phyloP scores from a whole-genome alignment of 2,113 vertebrate genomes.

The Corydoras sp. region DNA sequence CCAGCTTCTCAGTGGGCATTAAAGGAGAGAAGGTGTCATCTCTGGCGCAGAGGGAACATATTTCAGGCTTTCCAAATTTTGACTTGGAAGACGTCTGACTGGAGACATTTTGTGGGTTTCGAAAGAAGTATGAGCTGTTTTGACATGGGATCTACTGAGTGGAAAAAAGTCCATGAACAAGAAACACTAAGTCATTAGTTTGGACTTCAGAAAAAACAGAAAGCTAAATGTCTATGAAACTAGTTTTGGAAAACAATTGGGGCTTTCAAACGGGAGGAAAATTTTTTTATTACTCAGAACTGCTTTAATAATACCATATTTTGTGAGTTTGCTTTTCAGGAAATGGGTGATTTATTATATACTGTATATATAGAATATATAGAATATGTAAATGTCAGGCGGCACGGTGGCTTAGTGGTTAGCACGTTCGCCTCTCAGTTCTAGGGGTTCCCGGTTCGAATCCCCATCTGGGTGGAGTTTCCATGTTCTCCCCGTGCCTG shows the following conservation, averaged over 20 bases:
- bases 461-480: no score
- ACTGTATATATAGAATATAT: no score
- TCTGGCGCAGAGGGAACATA: conserved; percentile 50
- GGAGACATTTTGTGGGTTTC: conserved; percentile 15
- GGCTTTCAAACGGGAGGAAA: no score
- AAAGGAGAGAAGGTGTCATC: conserved; percentile 59
- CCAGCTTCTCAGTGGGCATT: conserved; percentile 32
- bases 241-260: neutral
- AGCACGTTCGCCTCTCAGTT: no score
- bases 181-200: neutral
- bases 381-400: no score
- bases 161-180: conserved; percentile 8
- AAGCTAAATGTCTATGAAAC: conserved; percentile 1
- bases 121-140: conserved; percentile 8
- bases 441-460: no score
- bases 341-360: no score
- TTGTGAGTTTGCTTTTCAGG: no score
- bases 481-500: no score
- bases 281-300: no score
- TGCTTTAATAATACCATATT: no score
- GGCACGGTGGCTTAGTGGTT: no score
- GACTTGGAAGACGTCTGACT: conserved; percentile 11
- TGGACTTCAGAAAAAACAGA: neutral
- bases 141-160: neutral
- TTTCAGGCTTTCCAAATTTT: conserved; percentile 40